Conservation (phyloP, 2,113 vertebrate genomes). For the Hippocampus zosterae region DNA sequence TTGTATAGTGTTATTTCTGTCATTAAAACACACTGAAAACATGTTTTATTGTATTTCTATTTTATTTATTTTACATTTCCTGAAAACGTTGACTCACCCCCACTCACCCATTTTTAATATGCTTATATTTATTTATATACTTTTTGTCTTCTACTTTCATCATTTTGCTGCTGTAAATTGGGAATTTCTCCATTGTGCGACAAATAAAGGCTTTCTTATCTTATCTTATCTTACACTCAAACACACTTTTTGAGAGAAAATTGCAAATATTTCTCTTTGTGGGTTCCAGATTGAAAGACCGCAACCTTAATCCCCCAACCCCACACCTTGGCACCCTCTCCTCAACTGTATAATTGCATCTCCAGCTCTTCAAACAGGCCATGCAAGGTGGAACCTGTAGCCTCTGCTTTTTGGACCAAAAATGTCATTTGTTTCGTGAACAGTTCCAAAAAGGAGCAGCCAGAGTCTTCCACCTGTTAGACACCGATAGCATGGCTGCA, state of each 20-base stretch:
- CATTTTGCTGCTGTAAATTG: too few relatives aligned
- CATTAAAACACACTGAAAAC: too few relatives aligned
- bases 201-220: too few relatives aligned
- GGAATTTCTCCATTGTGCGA: too few relatives aligned
- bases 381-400: background rate
- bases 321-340: constrained; percentile 9
- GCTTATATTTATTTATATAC: too few relatives aligned
- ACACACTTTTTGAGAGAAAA: background rate
- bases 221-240: too few relatives aligned
- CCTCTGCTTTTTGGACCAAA: constrained; percentile 25
- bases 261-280: constrained; percentile 8
- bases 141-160: too few relatives aligned
- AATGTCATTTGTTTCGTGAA: constrained; percentile 55
- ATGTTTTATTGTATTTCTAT: too few relatives aligned
- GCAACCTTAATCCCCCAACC: background rate
- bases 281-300: background rate
- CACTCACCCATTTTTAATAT: too few relatives aligned
- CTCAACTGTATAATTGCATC: constrained; percentile 30
- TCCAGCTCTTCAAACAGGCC: constrained; percentile 22
- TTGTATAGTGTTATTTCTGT: too few relatives aligned
- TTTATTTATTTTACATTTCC: too few relatives aligned
- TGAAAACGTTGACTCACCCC: too few relatives aligned
- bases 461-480: constrained; percentile 54
- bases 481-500: constrained; percentile 37
- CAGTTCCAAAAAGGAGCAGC: constrained; percentile 40